Evolutionary conservation across 2,113 vertebrate species (phyloP), one percentile per base, ranked within the genome.

Genomic region (Odontesthes bonariensis): DNA sequence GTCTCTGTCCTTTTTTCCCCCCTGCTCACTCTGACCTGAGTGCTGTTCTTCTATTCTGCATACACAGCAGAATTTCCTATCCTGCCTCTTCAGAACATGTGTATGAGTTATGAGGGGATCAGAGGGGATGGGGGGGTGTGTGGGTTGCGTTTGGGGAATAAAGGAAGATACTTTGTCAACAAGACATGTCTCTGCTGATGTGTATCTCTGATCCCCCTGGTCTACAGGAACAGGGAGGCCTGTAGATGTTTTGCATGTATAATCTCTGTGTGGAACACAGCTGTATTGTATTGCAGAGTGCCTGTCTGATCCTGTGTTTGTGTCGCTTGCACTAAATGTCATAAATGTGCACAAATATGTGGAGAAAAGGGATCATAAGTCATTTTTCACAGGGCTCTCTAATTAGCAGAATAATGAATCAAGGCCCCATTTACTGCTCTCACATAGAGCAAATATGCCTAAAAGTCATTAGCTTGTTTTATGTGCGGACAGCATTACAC

Each of bases 101-200:
- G 74, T 79, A 51, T 90, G 92, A 91, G 83, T 91, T 91, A 92
- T 83, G 82, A 83, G 62, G 55, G 65, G 67, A 83, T 82, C 58
- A 73, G 57, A 51, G 67, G 64, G 69, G 46, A 47, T 57, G 64
- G 10, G 35, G 23, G 61, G 19, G 46, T 27, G 64, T 16, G 58
- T 56, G 65, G 68, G 20, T 47, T n/a, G 47, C 77, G 75, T 71
- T 62, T 65, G 27, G 75, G 16, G 81, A 76, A 79, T 86, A 68
- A 77, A 79, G 69, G 77, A 75, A 64, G 82, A 74, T 72, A 58
- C 73, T 80, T 65, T 73, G 81, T 83, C 81, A 83, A 75, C 57
- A 59, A 62, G 74, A 80, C 75, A 69, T 82, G 79, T 85, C 85
- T 80, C 27, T 23, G 11, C 72, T 69, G 83, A 88, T 83, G 69